Evolutionary conservation across 2,113 vertebrate genomes (phyloP), one percentile per base, ranked within the genome.

Genomic region (Vireo altiloquus): DNA sequence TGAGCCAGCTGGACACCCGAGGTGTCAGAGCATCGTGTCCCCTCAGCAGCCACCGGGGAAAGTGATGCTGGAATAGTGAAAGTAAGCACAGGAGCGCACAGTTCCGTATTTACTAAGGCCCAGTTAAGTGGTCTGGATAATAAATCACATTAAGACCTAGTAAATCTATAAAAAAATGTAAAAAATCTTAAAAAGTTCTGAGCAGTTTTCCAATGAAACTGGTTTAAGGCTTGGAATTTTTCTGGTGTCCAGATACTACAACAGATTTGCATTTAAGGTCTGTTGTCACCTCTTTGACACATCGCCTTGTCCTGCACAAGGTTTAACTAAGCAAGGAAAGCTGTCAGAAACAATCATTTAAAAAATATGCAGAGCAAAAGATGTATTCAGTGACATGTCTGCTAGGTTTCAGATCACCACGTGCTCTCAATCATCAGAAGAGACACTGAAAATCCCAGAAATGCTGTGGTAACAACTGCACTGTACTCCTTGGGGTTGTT

Each of bases 181-280:
- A 92, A 96, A 95, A 95, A 93, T 54, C 83, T 95, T 82, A 94
- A 95, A 96, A 95, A 95, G 72, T 85, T 97, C 85, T 87, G 83
- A 94, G 81, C 83, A 82, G 77, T 82, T 94, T 91, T 89, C 92
- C 16, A 18, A 52, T 70, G 87, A 90, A 93, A 94, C 84, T 88
- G 81, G 71, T 94, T 96, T 97, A 96, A 98, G 97, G 97, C 95
- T 93, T 93, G 72, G 74, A 92, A 87, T 57, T 71, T 37, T 72
- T 59, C 76, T 71, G 68, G 83, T 68, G 81, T 80, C 53, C 86
- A 94, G 61, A 78, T 52, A 47, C 25, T 57, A 69, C 56, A 79
- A 89, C 46, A 74, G 69, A 44, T 46, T 49, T 59, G 68, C 65
- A 81, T 42, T 61, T 85, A 78, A 60, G 52, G 89, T 95, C 86